Conservation (phyloP, 2,888 invertebrate genomes). For the Muscina levida region DNA sequence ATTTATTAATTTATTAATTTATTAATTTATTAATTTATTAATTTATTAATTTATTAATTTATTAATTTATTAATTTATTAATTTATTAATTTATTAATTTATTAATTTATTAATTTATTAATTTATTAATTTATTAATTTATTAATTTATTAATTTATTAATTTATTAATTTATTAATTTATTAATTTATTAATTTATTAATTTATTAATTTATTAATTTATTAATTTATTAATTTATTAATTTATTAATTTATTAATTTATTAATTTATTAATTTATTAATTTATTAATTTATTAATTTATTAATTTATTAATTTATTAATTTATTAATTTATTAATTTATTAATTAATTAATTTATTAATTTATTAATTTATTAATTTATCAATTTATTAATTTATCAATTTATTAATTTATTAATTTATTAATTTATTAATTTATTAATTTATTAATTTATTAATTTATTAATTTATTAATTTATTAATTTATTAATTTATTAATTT, state of each 20-base stretch:
- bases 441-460: conserved; percentile 39
- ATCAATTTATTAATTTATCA: no score
- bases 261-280: conserved; percentile 41
- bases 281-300: conserved; percentile 43
- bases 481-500: conserved; percentile 40
- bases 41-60: conserved; percentile 41
- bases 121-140: conserved; percentile 44
- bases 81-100: conserved; percentile 39
- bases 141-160: conserved; percentile 43
- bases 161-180: conserved; percentile 40
- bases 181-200: conserved; percentile 42
- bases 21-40: conserved; percentile 43
- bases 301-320: conserved; percentile 40
- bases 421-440: conserved; percentile 44
- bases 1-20: conserved; percentile 40
- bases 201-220: conserved; percentile 41
- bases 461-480: conserved; percentile 40
- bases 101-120: conserved; percentile 40
- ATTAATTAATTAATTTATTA: conserved; percentile 40
- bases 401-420: conserved; percentile 42
- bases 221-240: conserved; percentile 42
- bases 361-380: conserved; percentile 39
- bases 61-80: conserved; percentile 40
- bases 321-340: conserved; percentile 39
- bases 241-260: conserved; percentile 42